Percentiles rank a stretch among this genome's conserved stretches.
These are phyloP conservation scores for Scaptodrosophila latifasciaeformis DNA, from an alignment of 2,888 invertebrate species.

Conservation along the genomic window DNA sequence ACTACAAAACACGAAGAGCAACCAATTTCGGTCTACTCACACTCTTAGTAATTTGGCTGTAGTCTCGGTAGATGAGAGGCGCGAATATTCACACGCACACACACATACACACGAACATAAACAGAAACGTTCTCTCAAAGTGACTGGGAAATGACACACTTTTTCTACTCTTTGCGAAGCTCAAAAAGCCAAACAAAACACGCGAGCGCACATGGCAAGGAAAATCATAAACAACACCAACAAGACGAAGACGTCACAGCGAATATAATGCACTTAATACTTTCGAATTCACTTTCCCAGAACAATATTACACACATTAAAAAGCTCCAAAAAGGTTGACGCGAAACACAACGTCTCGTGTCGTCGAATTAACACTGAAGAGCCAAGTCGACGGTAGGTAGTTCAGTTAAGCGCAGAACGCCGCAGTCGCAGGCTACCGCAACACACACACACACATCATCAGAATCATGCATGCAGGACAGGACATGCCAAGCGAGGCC, in stretches of 20 bases:
- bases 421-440: slow-evolving; percentile 47
- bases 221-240: slow-evolving; percentile 13
- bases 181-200: slow-evolving; percentile 38
- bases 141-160: slow-evolving; percentile 48
- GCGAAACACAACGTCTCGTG: slow-evolving; percentile 68
- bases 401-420: slow-evolving; percentile 38
- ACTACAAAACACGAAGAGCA: slow-evolving; percentile 24
- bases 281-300: slow-evolving; percentile 22
- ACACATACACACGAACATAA: slow-evolving; percentile 6
- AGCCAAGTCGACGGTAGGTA: slow-evolving; percentile 53
- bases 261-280: slow-evolving; percentile 24
- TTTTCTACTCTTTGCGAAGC: too few species aligned
- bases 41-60: slow-evolving; percentile 15
- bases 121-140: slow-evolving; percentile 12
- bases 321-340: slow-evolving; percentile 19
- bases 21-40: slow-evolving; percentile 19
- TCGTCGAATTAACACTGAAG: slow-evolving; percentile 73
- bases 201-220: slow-evolving; percentile 28
- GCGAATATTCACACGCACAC: slow-evolving; percentile 7
- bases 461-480: neutral
- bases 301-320: slow-evolving; percentile 8
- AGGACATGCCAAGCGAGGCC: slow-evolving; percentile 45
- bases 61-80: slow-evolving; percentile 2
- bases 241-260: neutral
- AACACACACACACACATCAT: slow-evolving; percentile 21